Conservation (phyloP, 2,888 invertebrate species). For the Orthosia gracilis region DNA sequence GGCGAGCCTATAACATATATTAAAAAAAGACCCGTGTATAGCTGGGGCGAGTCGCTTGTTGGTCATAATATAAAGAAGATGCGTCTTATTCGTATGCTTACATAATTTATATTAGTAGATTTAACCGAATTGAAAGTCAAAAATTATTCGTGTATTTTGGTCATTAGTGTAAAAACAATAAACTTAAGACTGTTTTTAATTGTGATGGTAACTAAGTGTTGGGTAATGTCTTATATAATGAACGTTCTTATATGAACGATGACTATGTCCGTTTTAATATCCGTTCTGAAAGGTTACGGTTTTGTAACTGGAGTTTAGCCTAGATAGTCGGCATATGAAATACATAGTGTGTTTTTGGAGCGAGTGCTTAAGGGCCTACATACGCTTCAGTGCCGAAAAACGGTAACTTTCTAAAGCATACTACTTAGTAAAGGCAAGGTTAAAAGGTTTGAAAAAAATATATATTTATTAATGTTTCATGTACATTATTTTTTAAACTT, state of each 20-base stretch:
- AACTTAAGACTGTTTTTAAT: neutral
- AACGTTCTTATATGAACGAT: constrained; percentile 16
- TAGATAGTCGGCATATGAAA: neutral
- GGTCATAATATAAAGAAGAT: neutral
- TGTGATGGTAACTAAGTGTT: constrained; percentile 1
- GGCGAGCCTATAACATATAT: too few relatives aligned
- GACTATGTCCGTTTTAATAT: constrained; percentile 10
- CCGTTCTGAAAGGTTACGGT: constrained; percentile 10
- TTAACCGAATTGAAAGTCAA: constrained; percentile 17
- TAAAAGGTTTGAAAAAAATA: too few relatives aligned
- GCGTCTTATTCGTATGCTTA: neutral
- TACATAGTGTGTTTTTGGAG: neutral
- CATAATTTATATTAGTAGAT: neutral
- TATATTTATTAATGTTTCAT: too few relatives aligned
- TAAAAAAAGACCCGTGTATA: too few relatives aligned
- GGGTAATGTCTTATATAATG: constrained; percentile 34
- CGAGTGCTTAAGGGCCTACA: too few relatives aligned
- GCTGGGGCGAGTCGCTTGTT: too few relatives aligned
- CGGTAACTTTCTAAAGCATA: too few relatives aligned
- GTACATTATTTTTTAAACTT: too few relatives aligned
- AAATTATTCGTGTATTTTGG: constrained; percentile 4
- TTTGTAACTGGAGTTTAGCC: neutral
- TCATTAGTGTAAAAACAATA: neutral
- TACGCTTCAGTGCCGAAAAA: too few relatives aligned
- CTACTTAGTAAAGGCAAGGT: too few relatives aligned